Evolutionary conservation across 2,888 invertebrate genomes (phyloP).

Genomic region (Oligia latruncula): DNA sequence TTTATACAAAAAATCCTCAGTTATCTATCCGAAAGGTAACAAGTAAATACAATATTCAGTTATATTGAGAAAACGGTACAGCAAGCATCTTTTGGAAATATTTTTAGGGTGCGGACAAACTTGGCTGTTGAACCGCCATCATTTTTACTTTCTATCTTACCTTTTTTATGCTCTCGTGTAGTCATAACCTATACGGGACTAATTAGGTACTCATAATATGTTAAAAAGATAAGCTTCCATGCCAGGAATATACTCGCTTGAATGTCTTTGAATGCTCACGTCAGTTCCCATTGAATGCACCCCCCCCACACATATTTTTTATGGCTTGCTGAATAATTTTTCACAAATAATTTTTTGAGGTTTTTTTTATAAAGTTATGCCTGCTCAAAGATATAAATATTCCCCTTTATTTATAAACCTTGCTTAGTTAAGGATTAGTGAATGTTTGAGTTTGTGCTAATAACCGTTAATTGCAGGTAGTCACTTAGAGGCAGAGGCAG

Average conservation of each 20-base stretch:
- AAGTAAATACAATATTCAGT: slow-evolving; percentile 67
- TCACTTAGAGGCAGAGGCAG: neutral
- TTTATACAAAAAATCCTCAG: slow-evolving; percentile 38
- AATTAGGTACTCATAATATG: neutral
- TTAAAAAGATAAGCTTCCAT: neutral
- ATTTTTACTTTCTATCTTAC: neutral
- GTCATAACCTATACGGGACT: neutral
- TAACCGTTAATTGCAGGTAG: neutral
- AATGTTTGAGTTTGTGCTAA: neutral
- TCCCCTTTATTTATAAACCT: neutral
- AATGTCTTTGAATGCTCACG: neutral
- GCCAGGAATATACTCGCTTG: too few relatives aligned
- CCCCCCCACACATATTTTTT: neutral
- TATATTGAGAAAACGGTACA: slow-evolving; percentile 56
- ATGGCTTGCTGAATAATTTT: neutral
- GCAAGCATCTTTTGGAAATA: slow-evolving; percentile 56
- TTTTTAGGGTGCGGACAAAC: slow-evolving; percentile 43
- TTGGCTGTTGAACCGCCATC: neutral
- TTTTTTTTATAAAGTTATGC: neutral
- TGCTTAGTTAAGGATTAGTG: neutral
- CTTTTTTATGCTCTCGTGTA: neutral
- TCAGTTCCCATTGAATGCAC: neutral
- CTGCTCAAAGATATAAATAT: neutral
- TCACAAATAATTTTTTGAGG: neutral
- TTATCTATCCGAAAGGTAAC: slow-evolving; percentile 47